Conservation (phyloP, 1,140 invertebrate species). For the Portunus trituberculatus region DNA sequence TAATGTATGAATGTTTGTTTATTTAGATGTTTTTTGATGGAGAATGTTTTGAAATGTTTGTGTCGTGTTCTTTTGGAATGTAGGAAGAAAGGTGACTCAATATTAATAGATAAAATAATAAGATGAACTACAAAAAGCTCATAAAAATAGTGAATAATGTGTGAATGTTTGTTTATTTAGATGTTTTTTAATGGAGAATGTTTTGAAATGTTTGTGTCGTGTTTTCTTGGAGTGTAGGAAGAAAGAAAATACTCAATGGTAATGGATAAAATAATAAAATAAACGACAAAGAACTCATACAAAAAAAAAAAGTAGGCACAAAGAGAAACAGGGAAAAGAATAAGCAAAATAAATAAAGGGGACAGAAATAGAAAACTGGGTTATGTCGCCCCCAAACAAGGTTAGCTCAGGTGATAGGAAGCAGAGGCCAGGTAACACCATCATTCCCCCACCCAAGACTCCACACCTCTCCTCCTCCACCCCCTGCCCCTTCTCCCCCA, state of each 20-base stretch:
- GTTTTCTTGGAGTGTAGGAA: too few species aligned
- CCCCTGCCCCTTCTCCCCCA: neutral
- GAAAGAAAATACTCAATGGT: neutral
- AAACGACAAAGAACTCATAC: neutral
- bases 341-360: neutral
- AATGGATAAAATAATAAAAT: neutral
- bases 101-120: too few species aligned
- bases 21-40: too few species aligned
- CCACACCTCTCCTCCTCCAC: neutral
- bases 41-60: too few species aligned
- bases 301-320: neutral
- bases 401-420: slow-evolving; percentile 20
- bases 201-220: too few species aligned
- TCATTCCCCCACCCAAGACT: neutral
- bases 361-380: neutral
- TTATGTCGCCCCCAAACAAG: neutral
- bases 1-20: too few species aligned
- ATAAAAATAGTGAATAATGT: too few species aligned
- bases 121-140: too few species aligned
- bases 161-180: too few species aligned
- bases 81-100: too few species aligned
- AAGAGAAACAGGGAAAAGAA: neutral
- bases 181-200: too few species aligned
- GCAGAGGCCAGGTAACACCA: slow-evolving; percentile 1
- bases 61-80: too few species aligned